Conservation (phyloP, 1,140 invertebrate species). For the Panonychus citri region DNA sequence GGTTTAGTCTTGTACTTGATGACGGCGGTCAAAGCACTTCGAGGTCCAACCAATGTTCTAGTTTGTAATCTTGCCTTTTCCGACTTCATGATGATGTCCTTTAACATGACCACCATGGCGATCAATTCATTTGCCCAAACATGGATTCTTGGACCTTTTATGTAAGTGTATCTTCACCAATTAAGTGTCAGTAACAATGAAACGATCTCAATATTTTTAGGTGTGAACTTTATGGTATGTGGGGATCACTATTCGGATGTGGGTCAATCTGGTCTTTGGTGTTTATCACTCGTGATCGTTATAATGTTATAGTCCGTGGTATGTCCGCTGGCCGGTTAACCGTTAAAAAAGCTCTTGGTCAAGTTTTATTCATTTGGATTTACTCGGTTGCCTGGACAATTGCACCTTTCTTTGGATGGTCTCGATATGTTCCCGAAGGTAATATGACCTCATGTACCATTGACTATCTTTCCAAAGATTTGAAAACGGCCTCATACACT, state of each 20-base stretch:
- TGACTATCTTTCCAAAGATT: slow-evolving; percentile 44
- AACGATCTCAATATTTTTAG: no score
- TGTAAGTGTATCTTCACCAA: slow-evolving; percentile 29
- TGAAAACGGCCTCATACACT: slow-evolving; percentile 36
- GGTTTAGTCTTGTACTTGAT: slow-evolving; percentile 68
- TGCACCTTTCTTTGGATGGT: slow-evolving; percentile 51
- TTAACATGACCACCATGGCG: slow-evolving; percentile 46
- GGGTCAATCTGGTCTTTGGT: slow-evolving; percentile 60
- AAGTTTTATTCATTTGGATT: slow-evolving; percentile 42
- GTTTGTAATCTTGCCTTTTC: slow-evolving; percentile 64
- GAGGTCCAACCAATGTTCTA: slow-evolving; percentile 57
- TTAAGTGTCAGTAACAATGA: no score
- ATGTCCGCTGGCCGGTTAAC: slow-evolving; percentile 43
- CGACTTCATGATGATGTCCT: slow-evolving; percentile 65
- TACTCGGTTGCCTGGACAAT: slow-evolving; percentile 41
- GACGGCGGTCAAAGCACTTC: slow-evolving; percentile 41
- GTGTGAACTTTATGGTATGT: slow-evolving; percentile 43
- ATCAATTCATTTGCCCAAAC: slow-evolving; percentile 65
- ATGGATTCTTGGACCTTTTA: slow-evolving; percentile 53
- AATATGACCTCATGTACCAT: slow-evolving; percentile 65
- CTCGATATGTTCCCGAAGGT: slow-evolving; percentile 52
- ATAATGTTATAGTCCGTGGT: slow-evolving; percentile 62
- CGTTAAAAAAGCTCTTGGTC: slow-evolving; percentile 36
- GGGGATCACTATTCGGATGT: slow-evolving; percentile 52
- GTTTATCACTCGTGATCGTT: slow-evolving; percentile 52